These are phyloP conservation scores for Colaptes auratus DNA, from an alignment of 2,113 vertebrate genomes.

Conservation along the genomic window DNA sequence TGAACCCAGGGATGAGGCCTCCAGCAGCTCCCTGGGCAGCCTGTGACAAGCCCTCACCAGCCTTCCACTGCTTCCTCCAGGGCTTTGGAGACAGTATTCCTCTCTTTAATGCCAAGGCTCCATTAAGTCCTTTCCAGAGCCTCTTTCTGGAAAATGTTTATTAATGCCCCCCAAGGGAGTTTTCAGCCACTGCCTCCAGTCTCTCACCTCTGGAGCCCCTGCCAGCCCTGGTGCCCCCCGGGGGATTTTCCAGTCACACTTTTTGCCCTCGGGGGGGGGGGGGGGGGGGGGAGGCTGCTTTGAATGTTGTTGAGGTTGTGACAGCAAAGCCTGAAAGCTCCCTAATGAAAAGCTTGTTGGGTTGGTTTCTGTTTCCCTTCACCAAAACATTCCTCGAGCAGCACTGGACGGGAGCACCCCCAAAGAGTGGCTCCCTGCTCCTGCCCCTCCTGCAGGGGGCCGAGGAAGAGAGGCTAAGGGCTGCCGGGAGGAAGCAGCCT, in stretches of 20 bases:
- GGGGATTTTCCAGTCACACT: constrained; percentile 73
- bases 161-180: neutral
- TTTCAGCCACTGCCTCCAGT: constrained; percentile 68
- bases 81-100: neutral
- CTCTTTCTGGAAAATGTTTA: neutral
- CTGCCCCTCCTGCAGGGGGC: neutral
- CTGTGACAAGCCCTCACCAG: no score
- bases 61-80: neutral
- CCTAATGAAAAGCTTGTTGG: constrained; percentile 68
- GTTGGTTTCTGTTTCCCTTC: neutral
- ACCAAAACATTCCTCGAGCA: constrained; percentile 49
- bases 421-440: constrained; percentile 8
- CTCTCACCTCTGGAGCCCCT: constrained; percentile 61
- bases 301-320: constrained; percentile 74
- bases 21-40: no score
- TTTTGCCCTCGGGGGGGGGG: constrained; percentile 38
- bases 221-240: constrained; percentile 57
- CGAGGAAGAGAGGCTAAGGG: neutral
- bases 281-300: constrained; percentile 57
- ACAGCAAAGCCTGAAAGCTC: constrained; percentile 73
- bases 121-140: neutral
- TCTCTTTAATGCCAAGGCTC: neutral
- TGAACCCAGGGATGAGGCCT: no score
- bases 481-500: neutral
- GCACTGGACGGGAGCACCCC: constrained; percentile 59